phyloP scores from a whole-genome alignment of 2,797 vertebrate genomes.

The Parauchenoglanis punctatus region DNA sequence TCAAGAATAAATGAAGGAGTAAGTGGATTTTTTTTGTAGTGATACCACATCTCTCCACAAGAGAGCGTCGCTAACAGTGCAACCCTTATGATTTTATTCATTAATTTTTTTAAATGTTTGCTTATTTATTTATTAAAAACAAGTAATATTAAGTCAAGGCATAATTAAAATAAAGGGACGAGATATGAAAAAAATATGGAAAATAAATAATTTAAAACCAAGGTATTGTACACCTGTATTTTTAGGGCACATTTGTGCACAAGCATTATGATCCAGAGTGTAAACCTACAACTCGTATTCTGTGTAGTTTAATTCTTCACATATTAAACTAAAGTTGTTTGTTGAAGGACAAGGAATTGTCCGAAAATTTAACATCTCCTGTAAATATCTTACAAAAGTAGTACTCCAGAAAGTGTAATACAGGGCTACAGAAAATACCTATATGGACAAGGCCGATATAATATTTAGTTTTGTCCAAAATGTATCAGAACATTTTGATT shows the following conservation, averaged over 20 bases:
- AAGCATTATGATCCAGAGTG: background rate
- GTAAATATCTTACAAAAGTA: background rate
- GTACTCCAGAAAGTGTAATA: background rate
- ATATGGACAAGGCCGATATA: background rate
- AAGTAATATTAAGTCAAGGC: background rate
- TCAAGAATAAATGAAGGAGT: constrained; percentile 59
- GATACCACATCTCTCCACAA: constrained; percentile 32
- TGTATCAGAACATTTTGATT: background rate
- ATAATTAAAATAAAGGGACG: background rate
- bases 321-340: background rate
- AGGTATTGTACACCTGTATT: background rate
- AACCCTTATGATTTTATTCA: background rate
- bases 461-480: background rate
- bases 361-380: background rate
- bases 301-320: background rate
- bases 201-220: background rate
- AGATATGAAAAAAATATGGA: background rate
- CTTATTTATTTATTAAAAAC: background rate
- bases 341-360: background rate
- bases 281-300: background rate
- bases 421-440: background rate
- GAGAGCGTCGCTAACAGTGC: constrained; percentile 27
- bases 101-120: background rate
- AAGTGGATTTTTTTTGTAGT: background rate
- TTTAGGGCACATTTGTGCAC: background rate